Base-by-base conservation (phyloP, 37 sponge, comb jelly and placozoan genomes). In the Chondrosia reniformis region DNA sequence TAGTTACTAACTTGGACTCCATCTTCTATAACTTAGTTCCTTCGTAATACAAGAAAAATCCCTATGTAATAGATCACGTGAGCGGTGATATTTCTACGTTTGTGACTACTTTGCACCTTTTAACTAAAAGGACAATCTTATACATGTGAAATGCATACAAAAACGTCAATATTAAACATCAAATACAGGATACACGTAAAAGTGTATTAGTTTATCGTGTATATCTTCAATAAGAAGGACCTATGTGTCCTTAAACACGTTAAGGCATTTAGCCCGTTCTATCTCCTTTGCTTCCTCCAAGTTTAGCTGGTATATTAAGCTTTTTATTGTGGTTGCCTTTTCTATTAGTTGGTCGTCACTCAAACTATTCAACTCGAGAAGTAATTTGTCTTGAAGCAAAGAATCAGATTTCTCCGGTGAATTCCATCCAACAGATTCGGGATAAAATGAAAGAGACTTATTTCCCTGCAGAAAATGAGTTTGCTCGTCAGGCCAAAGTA, bases 401-500 rank as follows among this genome's bases (percentile, higher is more conserved):
- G n/a, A n/a, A 30, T 59, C 61, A 19, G 17, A 7, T 30, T 25
- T 25, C 22, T 13, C 61, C 10, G 15, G 10, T 7, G 61, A 59
- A 30, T 7, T 59, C 61, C 61, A 59, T 10, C 15, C 10, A 25
- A 30, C 28, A 6, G 61, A 30, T 59, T 59, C 61, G 4, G 61
- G 61, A 25, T 25, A 30, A 59, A 25, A 30, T 59, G 61, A 30
- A 30, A 59, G 22, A 25, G 28, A 30, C 7, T 25, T 25, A 59
- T 59, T 59, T 30, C n/a, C 6, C 7, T 59, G 30, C n/a, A 25
- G n/a, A 40, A 36, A 69, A 1, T 43, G 72, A 3, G 72, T 34
- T 33, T 76, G 67, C 6, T 84, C 81, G 74, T 88, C 88, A 1
- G 89, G 89, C 89, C 89, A 89, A 76, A 89, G 84, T 10, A 84